Evolutionary conservation across 2,888 invertebrate genomes (phyloP).

Genomic region (Caenorhabditis wallacei): DNA sequence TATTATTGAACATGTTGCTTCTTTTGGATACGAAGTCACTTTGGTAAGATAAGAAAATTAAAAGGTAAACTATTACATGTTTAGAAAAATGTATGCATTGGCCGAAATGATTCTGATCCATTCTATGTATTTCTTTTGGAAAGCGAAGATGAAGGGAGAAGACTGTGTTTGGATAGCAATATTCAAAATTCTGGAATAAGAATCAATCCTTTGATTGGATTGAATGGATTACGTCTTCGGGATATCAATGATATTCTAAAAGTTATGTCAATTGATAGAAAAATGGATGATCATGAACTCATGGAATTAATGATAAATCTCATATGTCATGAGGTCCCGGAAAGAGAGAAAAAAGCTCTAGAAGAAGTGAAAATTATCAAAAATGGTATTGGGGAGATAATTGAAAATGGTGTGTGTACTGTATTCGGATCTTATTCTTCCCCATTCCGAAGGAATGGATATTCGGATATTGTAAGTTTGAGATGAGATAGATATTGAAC

Average conservation of each 20-base stretch:
- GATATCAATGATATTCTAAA: conserved; percentile 19
- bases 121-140: not conserved
- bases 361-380: conserved; percentile 20
- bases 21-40: not conserved
- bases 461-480: conserved; percentile 43
- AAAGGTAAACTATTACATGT: not conserved
- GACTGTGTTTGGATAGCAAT: not conserved
- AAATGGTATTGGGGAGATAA: conserved; percentile 6
- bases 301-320: conserved; percentile 6
- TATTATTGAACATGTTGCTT: not conserved
- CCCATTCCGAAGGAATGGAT: conserved; percentile 20
- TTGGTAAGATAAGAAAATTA: not conserved
- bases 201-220: not conserved
- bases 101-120: not conserved
- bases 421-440: conserved; percentile 46
- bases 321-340: conserved; percentile 15
- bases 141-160: not conserved
- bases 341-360: not conserved
- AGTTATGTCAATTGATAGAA: not conserved
- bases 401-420: conserved; percentile 16
- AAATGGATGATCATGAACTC: conserved; percentile 9
- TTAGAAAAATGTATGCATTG: not conserved
- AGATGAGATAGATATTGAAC: not conserved
- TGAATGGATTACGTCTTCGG: conserved; percentile 8
- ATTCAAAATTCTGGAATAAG: not conserved